Conservation (phyloP, 23 tunicate species). For the Halocynthia roretzi region DNA sequence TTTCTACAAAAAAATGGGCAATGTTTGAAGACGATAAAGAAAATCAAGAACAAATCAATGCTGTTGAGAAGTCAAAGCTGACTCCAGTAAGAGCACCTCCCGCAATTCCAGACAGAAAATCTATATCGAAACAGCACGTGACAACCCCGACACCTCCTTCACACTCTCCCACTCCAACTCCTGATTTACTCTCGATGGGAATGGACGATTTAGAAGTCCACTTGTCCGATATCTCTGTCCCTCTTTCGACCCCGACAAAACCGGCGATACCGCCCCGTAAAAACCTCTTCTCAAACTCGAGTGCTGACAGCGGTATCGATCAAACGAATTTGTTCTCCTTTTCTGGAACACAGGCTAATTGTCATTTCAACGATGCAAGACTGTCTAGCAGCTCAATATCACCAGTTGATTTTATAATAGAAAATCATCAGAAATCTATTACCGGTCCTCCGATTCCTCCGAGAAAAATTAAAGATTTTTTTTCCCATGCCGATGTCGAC, state of each 20-base stretch:
- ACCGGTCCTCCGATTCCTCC: slow-evolving; percentile 20
- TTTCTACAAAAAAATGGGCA: slow-evolving; percentile 1
- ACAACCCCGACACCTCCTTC: slow-evolving; percentile 8
- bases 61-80: slow-evolving; percentile 1
- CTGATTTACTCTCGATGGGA: slow-evolving; percentile 15
- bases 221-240: neutral
- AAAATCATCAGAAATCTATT: neutral
- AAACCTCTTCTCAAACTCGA: slow-evolving; percentile 8
- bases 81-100: slow-evolving; percentile 20
- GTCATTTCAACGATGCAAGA: slow-evolving; percentile 13
- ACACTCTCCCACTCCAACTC: slow-evolving; percentile 3
- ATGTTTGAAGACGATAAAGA: slow-evolving; percentile 22
- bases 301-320: slow-evolving; percentile 4
- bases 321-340: too few species aligned
- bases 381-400: neutral
- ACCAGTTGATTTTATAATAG: neutral
- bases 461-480: neutral
- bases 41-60: neutral
- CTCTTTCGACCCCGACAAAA: neutral
- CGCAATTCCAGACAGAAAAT: slow-evolving; percentile 15
- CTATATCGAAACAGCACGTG: neutral
- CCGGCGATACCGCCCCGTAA: slow-evolving; percentile 23
- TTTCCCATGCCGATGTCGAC: too few species aligned
- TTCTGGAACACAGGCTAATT: neutral
- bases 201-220: slow-evolving; percentile 20